Percentiles rank a stretch among this genome's conserved stretches.
phyloP scores from a whole-genome alignment of 2,113 vertebrate species.

The Hassar affinis region DNA sequence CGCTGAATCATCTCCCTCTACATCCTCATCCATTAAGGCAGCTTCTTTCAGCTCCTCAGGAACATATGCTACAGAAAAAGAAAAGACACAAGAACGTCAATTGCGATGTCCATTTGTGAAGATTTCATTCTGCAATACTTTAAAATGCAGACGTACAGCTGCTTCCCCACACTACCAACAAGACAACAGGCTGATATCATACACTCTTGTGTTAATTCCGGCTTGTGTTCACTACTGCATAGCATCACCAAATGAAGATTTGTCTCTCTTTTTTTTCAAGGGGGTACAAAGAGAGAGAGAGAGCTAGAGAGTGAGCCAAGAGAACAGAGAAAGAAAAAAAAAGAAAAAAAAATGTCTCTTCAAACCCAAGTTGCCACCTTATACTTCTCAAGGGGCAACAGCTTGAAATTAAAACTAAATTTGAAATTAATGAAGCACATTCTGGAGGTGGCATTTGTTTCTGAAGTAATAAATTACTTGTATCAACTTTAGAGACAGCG shows the following conservation, averaged over 20 bases:
- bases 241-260: constrained; percentile 65
- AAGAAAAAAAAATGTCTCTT: constrained; percentile 85
- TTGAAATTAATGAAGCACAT: constrained; percentile 99
- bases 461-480: constrained; percentile 99
- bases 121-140: constrained; percentile 46
- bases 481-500: constrained; percentile 99
- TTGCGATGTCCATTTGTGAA: constrained; percentile 45
- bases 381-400: constrained; percentile 99
- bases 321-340: constrained; percentile 45
- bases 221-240: constrained; percentile 56
- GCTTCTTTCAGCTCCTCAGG: constrained; percentile 94
- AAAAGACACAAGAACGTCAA: constrained; percentile 46
- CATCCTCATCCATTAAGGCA: constrained; percentile 85
- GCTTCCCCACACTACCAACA: constrained; percentile 44
- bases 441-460: constrained; percentile 99
- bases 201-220: constrained; percentile 59
- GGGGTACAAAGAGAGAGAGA: constrained; percentile 45
- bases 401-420: constrained; percentile 99
- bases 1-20: constrained; percentile 81
- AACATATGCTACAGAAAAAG: constrained; percentile 82
- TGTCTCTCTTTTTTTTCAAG: constrained; percentile 65
- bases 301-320: constrained; percentile 56
- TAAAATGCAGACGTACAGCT: constrained; percentile 43
- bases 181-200: constrained; percentile 53
- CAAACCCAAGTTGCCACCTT: constrained; percentile 99